Base-by-base conservation (phyloP, 2,888 invertebrate species). In the Scaptomyza polygonia region DNA sequence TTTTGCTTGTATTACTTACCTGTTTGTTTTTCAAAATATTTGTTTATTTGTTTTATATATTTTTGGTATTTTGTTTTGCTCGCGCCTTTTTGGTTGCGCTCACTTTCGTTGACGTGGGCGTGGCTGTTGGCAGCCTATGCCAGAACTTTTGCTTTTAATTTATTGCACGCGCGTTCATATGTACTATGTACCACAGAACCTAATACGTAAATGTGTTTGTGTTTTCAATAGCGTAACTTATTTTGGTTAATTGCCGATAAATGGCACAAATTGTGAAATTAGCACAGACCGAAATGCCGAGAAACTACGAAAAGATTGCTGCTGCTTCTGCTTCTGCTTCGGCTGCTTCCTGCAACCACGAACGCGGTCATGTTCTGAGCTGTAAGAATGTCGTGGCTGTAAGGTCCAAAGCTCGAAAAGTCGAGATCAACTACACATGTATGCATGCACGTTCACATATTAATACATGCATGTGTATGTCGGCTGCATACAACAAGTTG, bases 31-130 rank as follows among this genome's bases (percentile, higher is more conserved):
- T 59, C 52, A 32, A 54, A 53, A 62, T 65, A 63, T 63, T 67
- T 14, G 8, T 1, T 8, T 14, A 36, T 36, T 6, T 36, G 3
- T 7, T 1, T 14, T 21, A 62, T 67, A 55, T 66, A 68, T 57
- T 66, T 32, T 32, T 32, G 32, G 61, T 32, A 75, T 68, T 77
- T 79, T 77, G 76, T 79, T 79, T 79, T 77, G 77, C 61, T 77
- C 76, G 67, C 59, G 68, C 44, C 67, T 72, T 75, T 72, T 59
- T 32, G n/a, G 53, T 11, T 45, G 18, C 25, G 51, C 12, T 44
- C 36, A 25, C 14, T 48, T 48, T 49, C 49, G 34, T 12, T 34
- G 21, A 32, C 14, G 47, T 51, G 51, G 64, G 53, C 48, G 64
- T 64, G 52, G 40, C 18, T 21, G 9, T 48, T 32, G 21, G 48